Evolutionary conservation across 1,140 invertebrate genomes (phyloP).

Genomic region (Bactericera cockerelli): DNA sequence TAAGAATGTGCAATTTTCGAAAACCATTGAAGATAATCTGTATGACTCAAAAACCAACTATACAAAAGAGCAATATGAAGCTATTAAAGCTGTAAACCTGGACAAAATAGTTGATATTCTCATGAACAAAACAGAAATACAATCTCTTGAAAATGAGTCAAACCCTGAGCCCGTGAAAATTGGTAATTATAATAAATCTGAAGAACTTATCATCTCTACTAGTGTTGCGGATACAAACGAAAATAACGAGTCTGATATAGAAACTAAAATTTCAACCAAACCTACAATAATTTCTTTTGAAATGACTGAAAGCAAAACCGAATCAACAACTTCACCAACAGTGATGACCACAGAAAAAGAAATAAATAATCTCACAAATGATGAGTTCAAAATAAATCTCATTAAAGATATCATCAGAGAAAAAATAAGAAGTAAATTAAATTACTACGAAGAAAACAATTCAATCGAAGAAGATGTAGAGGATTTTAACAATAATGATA

Average conservation of each 20-base stretch:
- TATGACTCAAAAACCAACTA: background rate
- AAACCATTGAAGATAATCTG: background rate
- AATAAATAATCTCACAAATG: background rate
- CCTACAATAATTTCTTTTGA: background rate
- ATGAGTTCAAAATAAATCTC: constrained; percentile 4
- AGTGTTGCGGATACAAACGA: too few species aligned
- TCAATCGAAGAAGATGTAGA: background rate
- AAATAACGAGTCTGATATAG: background rate
- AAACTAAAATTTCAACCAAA: background rate
- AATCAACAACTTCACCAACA: background rate
- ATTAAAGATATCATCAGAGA: background rate
- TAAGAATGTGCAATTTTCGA: background rate
- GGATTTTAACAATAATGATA: background rate
- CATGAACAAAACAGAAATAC: too few species aligned
- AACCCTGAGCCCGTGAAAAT: too few species aligned
- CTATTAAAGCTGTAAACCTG: background rate
- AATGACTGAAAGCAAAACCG: background rate
- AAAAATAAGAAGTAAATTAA: background rate
- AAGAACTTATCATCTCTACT: too few species aligned
- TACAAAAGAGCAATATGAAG: background rate
- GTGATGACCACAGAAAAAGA: too few species aligned
- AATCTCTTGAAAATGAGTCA: too few species aligned
- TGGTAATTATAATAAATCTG: too few species aligned
- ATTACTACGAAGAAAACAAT: too few species aligned
- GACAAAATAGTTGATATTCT: background rate